phyloP scores from a whole-genome alignment of 2,888 invertebrate species.

The Rhagonycha fulva region DNA sequence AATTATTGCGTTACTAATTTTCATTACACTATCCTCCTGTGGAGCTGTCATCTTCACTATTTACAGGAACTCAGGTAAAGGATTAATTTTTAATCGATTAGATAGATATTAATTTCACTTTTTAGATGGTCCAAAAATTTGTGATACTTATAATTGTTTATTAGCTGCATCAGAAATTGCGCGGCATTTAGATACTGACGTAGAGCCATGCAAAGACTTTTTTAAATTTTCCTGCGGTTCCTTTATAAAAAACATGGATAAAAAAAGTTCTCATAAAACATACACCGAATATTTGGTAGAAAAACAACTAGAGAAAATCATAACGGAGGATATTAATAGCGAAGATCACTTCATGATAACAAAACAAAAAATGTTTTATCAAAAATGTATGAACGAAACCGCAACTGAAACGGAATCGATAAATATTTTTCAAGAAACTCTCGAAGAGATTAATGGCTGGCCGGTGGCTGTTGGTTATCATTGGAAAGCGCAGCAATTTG shows the following conservation, averaged over 20 bases:
- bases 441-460: conserved; percentile 79
- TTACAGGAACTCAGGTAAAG: not conserved
- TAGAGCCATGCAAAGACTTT: conserved; percentile 80
- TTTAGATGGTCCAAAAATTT: not conserved
- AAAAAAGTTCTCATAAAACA: conserved; percentile 57
- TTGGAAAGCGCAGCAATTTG: conserved; percentile 71
- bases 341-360: conserved; percentile 33
- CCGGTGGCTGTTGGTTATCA: conserved; percentile 74
- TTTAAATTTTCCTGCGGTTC: conserved; percentile 74
- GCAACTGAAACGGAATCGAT: not conserved
- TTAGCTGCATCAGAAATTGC: conserved; percentile 74
- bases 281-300: not conserved
- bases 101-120: not conserved
- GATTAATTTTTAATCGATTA: not conserved
- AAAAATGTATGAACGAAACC: conserved; percentile 6
- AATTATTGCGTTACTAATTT: not conserved
- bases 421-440: conserved; percentile 8
- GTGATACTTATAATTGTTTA: conserved; percentile 59
- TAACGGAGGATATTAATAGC: conserved; percentile 44
- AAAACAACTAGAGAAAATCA: not conserved
- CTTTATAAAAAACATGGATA: conserved; percentile 63
- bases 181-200: conserved; percentile 65
- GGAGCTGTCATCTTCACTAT: not conserved
- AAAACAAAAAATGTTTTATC: not conserved
- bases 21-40: not conserved